phyloP scores from a whole-genome alignment of 1,140 invertebrate genomes.

The Spodoptera frugiperda region DNA sequence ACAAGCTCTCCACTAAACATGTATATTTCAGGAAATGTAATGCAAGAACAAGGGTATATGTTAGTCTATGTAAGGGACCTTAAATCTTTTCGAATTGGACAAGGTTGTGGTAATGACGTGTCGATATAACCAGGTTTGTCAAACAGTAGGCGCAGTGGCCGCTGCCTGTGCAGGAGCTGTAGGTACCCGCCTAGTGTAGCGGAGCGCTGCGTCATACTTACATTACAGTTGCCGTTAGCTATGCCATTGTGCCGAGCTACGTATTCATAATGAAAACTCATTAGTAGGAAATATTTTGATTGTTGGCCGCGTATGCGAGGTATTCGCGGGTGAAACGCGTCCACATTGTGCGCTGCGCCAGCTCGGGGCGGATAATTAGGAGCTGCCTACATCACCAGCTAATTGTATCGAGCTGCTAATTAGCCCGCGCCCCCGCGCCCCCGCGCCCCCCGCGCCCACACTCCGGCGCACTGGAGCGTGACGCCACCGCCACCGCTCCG shows the following conservation, averaged over 20 bases:
- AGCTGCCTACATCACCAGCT: constrained; percentile 6
- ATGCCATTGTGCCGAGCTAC: constrained; percentile 32
- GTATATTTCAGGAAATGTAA: too few relatives aligned
- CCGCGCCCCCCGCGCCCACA: not conserved
- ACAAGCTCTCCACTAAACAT: too few relatives aligned
- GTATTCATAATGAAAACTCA: constrained; percentile 44
- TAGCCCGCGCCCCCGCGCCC: constrained; percentile 2
- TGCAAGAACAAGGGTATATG: too few relatives aligned
- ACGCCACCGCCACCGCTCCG: too few relatives aligned
- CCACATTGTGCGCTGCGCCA: not conserved
- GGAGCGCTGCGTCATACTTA: too few relatives aligned
- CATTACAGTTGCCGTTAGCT: not conserved
- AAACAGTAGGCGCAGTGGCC: too few relatives aligned
- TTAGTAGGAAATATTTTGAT: constrained; percentile 36
- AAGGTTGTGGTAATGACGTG: too few relatives aligned
- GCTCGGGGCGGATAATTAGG: not conserved
- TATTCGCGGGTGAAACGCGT: constrained; percentile 23
- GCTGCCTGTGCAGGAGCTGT: too few relatives aligned
- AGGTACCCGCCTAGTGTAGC: too few relatives aligned
- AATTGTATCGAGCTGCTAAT: constrained; percentile 41
- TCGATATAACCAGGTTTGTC: too few relatives aligned
- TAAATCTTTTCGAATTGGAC: too few relatives aligned
- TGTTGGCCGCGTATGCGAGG: constrained; percentile 22
- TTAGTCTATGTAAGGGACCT: too few relatives aligned
- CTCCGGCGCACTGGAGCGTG: not conserved